Conservation (phyloP, 37 sponge, comb jelly and placozoan genomes). For the Halisarca cf. caerulea region DNA sequence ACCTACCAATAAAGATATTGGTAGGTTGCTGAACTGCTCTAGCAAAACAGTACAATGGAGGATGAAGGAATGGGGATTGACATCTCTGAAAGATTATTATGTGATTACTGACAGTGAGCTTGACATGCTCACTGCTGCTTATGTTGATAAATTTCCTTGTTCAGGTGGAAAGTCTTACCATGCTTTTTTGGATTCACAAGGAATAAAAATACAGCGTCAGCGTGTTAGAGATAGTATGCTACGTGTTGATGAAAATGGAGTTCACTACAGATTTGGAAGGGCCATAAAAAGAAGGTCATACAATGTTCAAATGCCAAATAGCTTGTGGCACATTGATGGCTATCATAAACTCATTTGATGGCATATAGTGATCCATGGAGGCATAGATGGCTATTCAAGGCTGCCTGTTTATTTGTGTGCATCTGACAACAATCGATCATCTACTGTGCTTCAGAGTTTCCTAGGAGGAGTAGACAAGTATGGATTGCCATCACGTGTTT, state of each 20-base stretch:
- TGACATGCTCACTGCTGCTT: too few species aligned
- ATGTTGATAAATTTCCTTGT: too few species aligned
- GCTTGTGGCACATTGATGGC: constrained; percentile 69
- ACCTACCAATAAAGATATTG: neutral
- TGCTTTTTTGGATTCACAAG: constrained; percentile 11
- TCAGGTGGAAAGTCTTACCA: too few species aligned
- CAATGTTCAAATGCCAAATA: constrained; percentile 42
- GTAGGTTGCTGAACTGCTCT: neutral
- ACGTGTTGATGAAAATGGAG: constrained; percentile 39
- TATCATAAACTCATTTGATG: constrained; percentile 52
- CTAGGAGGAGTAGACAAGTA: constrained; percentile 10
- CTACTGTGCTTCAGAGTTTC: constrained; percentile 41
- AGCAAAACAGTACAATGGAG: neutral
- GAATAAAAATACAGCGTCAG: constrained; percentile 21
- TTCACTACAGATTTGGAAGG: neutral
- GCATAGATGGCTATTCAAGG: constrained; percentile 56
- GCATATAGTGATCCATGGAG: constrained; percentile 65
- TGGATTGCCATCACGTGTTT: constrained; percentile 64
- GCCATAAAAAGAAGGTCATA: constrained; percentile 30
- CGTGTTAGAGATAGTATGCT: constrained; percentile 29
- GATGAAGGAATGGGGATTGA: neutral
- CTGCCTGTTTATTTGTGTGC: constrained; percentile 39
- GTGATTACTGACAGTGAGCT: too few species aligned
- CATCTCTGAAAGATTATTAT: neutral
- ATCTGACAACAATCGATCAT: constrained; percentile 37